These are phyloP conservation scores for Gasterosteus nipponicus DNA, from an alignment of 2,113 vertebrate species.

Conservation along the genomic window DNA sequence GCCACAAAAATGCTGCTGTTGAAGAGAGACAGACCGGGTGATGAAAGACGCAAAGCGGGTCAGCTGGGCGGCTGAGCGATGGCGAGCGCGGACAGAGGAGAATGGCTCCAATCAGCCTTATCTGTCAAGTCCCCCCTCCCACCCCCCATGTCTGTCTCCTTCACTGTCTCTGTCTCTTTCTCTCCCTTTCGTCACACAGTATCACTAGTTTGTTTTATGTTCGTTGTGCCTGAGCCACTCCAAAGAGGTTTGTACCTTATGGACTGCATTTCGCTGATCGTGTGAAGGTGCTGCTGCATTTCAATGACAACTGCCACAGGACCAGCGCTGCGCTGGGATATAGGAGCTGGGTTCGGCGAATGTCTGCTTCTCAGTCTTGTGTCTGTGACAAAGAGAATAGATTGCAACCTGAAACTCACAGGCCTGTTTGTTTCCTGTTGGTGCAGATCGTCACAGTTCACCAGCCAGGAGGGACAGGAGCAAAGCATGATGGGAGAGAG, in stretches of 20 bases:
- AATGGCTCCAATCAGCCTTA: constrained; percentile 52
- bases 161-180: constrained; percentile 29
- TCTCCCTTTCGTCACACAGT: constrained; percentile 39
- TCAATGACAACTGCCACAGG: constrained; percentile 28
- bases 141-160: constrained; percentile 15
- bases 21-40: constrained; percentile 59
- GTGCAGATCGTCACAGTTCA: constrained; percentile 76
- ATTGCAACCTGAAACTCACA: constrained; percentile 70
- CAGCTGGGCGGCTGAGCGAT: constrained; percentile 52
- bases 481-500: constrained; percentile 62
- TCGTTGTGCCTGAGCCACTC: constrained; percentile 11
- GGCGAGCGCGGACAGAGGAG: constrained; percentile 45
- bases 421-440: constrained; percentile 74
- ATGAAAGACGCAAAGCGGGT: constrained; percentile 67
- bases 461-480: constrained; percentile 50
- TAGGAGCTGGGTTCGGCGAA: constrained; percentile 54
- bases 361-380: constrained; percentile 61
- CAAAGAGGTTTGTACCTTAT: too few relatives aligned
- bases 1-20: constrained; percentile 26
- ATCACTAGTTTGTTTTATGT: not conserved
- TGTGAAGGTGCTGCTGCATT: constrained; percentile 28
- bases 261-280: not conserved
- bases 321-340: constrained; percentile 18
- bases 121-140: constrained; percentile 10
- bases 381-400: constrained; percentile 64